Evolutionary conservation across 1,140 invertebrate genomes (phyloP), one percentile per base, ranked within the genome.

Genomic region (Pomacea maculata): DNA sequence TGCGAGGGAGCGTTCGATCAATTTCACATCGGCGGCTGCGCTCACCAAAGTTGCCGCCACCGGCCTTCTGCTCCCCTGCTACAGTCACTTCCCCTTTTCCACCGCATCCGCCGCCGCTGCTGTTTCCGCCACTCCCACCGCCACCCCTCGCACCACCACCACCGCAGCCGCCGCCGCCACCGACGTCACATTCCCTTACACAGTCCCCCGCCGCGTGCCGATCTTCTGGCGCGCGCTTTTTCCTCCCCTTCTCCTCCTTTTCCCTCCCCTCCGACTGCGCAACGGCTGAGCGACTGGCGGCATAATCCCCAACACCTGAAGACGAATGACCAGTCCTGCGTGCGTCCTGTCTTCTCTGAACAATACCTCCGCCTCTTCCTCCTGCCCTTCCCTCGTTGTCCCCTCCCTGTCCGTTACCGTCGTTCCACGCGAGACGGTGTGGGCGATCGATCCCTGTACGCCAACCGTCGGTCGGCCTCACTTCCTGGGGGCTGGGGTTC

Each of bases 291-390:
- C 52, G 57, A 17, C 57, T 61, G 57, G 11, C 57, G 19, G 80
- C 14, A 8, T 72, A 77, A 15, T 75, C 67, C 12, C 75, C 75
- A n/a, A 63, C 80, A 10, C 61, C n/a, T 34, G 25, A 54, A 45
- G 68, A 25, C 17, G 65, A 64, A 61, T 78, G 61, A 34, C 75
- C 57, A 17, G 11, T 61, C 57, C 57, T 14, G 57, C 11, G 57
- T 12, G 68, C 68, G 68, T 70, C 68, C 9, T 70, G n/a, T 70
- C 68, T 70, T 70, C 72, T 74, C 72, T 74, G 75, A 82, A 55
- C 80, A 78, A 34, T 80, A 61, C 17, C 74, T 19, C 34, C 74
- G 70, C 75, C n/a, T 25, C 74, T 75, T 77, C 74, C 29, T 54
- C 74, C 52, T 54, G 55, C 29, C 34, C 65, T 55, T 21, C 72